phyloP scores from a whole-genome alignment of 2,113 vertebrate genomes.

The Emydura subglobosa region DNA sequence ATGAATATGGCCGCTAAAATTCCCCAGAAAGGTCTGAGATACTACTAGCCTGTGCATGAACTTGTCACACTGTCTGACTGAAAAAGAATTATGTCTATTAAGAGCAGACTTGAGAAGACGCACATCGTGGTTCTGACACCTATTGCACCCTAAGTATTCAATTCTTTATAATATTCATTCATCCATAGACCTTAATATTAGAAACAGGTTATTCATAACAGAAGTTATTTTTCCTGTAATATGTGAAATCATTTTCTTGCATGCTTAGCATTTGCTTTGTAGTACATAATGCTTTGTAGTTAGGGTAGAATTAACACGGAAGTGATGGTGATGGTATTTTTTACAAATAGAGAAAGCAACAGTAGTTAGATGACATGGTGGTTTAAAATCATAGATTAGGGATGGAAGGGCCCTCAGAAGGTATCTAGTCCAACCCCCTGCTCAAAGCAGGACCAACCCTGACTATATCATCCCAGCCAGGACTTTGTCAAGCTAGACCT shows the following conservation, averaged over 20 bases:
- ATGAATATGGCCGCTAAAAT: not conserved
- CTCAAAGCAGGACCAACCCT: too few relatives aligned
- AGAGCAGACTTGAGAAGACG: too few relatives aligned
- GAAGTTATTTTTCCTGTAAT: not conserved
- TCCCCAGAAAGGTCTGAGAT: not conserved
- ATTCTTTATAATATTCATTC: not conserved
- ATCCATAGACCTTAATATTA: not conserved
- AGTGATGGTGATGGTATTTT: not conserved
- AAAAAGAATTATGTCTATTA: not conserved
- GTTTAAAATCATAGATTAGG: not conserved
- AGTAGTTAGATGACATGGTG: not conserved
- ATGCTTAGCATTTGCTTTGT: not conserved
- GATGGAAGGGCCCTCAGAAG: too few relatives aligned
- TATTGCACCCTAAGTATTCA: not conserved
- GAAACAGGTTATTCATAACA: not conserved
- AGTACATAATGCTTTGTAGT: not conserved
- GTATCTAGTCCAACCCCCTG: too few relatives aligned
- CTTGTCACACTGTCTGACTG: not conserved
- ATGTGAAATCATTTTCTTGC: not conserved
- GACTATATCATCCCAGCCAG: too few relatives aligned
- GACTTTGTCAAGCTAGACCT: too few relatives aligned
- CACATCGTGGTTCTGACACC: not conserved
- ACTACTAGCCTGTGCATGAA: not conserved
- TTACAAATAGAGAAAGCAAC: not conserved
- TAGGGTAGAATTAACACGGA: not conserved